Evolutionary conservation across 2,113 vertebrate genomes (phyloP).

Genomic region (Coturnix japonica): DNA sequence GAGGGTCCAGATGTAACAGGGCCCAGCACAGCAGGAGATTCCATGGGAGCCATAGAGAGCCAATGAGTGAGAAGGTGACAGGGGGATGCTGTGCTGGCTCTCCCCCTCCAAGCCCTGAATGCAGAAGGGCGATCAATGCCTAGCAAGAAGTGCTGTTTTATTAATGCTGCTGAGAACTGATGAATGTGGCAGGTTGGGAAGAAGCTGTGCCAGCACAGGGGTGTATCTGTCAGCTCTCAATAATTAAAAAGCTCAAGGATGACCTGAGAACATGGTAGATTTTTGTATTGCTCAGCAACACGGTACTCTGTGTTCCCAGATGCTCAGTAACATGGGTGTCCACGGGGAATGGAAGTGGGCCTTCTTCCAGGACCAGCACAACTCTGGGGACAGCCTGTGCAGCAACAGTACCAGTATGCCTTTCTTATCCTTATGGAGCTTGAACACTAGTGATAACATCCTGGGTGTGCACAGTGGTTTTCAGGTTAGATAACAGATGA

Average conservation of each 20-base stretch:
- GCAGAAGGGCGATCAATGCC: not conserved
- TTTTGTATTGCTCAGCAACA: not conserved
- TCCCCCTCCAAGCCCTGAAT: not conserved
- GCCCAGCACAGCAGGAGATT: not conserved
- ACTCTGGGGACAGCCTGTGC: not conserved
- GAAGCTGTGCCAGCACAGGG: slow-evolving; percentile 2
- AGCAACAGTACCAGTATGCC: not conserved
- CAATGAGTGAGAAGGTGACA: not conserved
- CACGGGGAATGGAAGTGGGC: not conserved
- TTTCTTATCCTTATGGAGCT: not conserved
- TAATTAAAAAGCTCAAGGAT: slow-evolving; percentile 56
- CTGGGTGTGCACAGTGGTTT: not conserved
- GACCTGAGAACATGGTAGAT: not conserved
- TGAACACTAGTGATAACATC: not conserved
- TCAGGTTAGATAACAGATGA: not conserved
- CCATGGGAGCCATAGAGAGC: not conserved
- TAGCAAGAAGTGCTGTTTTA: slow-evolving; percentile 33
- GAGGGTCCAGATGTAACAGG: not conserved
- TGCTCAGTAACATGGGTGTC: not conserved
- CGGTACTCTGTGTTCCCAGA: not conserved
- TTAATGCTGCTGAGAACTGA: slow-evolving; percentile 31
- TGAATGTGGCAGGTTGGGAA: slow-evolving; percentile 17
- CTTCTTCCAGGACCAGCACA: not conserved
- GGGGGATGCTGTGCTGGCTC: not conserved
- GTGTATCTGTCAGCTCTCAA: slow-evolving; percentile 24